These are phyloP conservation scores for Pelochelys cantorii DNA, from an alignment of 2,797 vertebrate genomes.

Conservation along the genomic window DNA sequence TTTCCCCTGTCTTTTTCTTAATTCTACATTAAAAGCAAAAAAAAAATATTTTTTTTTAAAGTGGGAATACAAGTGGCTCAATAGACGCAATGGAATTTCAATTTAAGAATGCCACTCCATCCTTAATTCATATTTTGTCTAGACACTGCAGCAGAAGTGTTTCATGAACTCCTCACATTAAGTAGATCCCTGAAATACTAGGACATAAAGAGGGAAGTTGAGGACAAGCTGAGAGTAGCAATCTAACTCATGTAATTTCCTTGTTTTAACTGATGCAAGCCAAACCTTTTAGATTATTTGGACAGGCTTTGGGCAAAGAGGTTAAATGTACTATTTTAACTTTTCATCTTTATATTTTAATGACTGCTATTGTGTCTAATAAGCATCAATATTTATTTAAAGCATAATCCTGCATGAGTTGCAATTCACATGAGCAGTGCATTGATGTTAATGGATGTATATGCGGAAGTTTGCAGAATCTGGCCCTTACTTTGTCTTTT, in stretches of 20 bases:
- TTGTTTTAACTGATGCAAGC: neutral
- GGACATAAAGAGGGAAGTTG: neutral
- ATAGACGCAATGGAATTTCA: neutral
- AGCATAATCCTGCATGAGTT: neutral
- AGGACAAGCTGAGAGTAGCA: neutral
- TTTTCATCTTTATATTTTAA: slow-evolving; percentile 37
- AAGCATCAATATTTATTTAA: neutral
- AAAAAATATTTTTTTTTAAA: neutral
- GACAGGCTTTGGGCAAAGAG: neutral
- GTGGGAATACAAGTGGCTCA: neutral
- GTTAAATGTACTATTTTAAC: neutral
- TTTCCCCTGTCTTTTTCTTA: neutral
- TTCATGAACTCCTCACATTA: neutral
- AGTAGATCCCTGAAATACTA: neutral
- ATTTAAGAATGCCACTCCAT: neutral
- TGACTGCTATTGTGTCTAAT: neutral
- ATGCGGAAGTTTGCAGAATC: neutral
- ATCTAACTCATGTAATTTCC: neutral
- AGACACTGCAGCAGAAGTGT: neutral
- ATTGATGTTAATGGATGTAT: slow-evolving; percentile 19
- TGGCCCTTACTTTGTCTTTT: slow-evolving; percentile 21
- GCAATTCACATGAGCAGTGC: slow-evolving; percentile 49
- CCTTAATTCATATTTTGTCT: slow-evolving; percentile 7
- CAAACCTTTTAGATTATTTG: slow-evolving; percentile 11
- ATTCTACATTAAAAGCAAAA: neutral